These are phyloP conservation scores for Drosophila novamexicana DNA, from an alignment of 1,140 invertebrate species.

Conservation along the genomic window DNA sequence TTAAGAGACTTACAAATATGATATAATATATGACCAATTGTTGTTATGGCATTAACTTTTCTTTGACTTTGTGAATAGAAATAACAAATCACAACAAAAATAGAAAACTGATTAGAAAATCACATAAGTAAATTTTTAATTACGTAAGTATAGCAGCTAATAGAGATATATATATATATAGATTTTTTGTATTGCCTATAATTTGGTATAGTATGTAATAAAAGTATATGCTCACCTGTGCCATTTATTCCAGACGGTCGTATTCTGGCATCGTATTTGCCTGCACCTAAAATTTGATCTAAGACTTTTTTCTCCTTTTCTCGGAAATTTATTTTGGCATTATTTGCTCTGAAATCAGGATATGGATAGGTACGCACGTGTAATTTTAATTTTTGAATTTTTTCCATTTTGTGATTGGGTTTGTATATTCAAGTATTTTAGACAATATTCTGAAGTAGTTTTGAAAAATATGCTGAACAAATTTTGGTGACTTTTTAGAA, in stretches of 20 bases:
- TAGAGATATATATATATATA: constrained; percentile 1
- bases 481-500: constrained; percentile 42
- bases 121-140: not conserved
- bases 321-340: constrained; percentile 92
- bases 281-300: constrained; percentile 95
- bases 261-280: constrained; percentile 96
- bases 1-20: constrained; percentile 33
- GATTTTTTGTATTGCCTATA: not conserved
- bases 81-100: constrained; percentile 10
- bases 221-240: constrained; percentile 89
- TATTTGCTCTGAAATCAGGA: constrained; percentile 86
- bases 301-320: constrained; percentile 97
- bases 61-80: constrained; percentile 23
- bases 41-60: constrained; percentile 28
- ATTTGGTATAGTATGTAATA: not conserved
- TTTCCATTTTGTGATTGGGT: constrained; percentile 31
- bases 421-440: constrained; percentile 39
- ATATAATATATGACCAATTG: constrained; percentile 38
- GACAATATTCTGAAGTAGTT: constrained; percentile 51
- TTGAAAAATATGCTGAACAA: constrained; percentile 53
- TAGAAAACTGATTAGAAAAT: constrained; percentile 2
- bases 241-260: constrained; percentile 95
- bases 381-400: constrained; percentile 67
- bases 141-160: not conserved
- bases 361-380: constrained; percentile 84